Conservation (phyloP, 2,797 vertebrate genomes). For the Pogoniulus pusillus region DNA sequence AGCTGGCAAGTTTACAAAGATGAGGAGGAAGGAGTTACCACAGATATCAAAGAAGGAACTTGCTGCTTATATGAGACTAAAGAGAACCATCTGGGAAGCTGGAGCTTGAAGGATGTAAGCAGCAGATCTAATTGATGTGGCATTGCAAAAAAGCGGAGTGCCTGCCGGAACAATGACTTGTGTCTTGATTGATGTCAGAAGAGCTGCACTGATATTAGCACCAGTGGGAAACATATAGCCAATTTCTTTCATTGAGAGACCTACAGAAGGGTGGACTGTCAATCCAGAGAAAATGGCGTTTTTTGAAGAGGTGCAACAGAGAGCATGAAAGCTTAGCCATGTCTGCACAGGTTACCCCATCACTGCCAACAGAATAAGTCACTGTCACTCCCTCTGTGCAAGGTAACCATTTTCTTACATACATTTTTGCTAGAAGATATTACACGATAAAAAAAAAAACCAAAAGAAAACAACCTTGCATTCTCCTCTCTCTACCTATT, state of each 20-base stretch:
- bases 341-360: background rate
- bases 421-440: background rate
- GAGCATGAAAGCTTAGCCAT: background rate
- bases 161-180: background rate
- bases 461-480: background rate
- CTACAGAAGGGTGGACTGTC: background rate
- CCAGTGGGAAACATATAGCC: background rate
- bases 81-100: slow-evolving; percentile 1
- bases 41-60: background rate
- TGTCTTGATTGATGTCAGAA: background rate
- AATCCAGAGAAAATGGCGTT: background rate
- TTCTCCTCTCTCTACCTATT: background rate
- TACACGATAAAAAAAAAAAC: background rate
- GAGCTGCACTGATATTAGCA: background rate
- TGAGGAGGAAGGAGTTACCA: background rate
- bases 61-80: background rate
- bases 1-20: background rate
- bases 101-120: background rate
- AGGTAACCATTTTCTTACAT: background rate
- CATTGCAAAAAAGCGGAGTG: background rate
- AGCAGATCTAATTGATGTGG: background rate
- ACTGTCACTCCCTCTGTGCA: background rate
- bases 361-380: background rate
- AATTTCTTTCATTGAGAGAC: background rate
- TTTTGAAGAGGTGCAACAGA: background rate